Conservation (phyloP, 2,888 invertebrate genomes). For the Volucella bombylans region DNA sequence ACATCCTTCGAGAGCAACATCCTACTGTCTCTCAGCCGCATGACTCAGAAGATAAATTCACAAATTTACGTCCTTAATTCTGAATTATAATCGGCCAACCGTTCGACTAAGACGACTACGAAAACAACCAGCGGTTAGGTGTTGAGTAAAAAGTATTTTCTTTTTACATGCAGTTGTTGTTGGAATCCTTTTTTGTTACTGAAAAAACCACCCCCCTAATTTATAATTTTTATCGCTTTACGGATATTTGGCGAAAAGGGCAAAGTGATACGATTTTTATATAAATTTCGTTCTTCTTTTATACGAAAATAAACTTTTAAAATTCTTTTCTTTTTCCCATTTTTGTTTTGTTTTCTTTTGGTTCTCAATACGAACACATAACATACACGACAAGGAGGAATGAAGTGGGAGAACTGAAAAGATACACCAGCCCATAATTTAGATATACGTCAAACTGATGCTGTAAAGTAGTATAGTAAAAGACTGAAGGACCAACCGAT, state of each 20-base stretch:
- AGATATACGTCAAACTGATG: conserved; percentile 72
- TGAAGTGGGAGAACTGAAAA: conserved; percentile 10
- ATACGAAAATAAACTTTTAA: conserved; percentile 54
- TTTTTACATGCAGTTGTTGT: background rate
- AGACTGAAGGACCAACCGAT: conserved; percentile 56
- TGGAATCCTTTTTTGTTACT: conserved; percentile 46
- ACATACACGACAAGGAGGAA: conserved; percentile 4
- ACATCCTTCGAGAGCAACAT: conserved; percentile 64
- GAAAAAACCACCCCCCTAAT: conserved; percentile 68
- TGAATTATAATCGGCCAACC: conserved; percentile 67
- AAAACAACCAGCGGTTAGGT: conserved; percentile 32
- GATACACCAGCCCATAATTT: conserved; percentile 62
- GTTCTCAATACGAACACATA: conserved; percentile 13
- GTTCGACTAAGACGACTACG: background rate
- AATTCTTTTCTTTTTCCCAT: background rate
- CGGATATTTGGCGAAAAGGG: conserved; percentile 71
- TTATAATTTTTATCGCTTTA: conserved; percentile 72
- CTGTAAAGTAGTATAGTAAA: conserved; percentile 64
- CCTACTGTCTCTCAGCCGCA: conserved; percentile 38
- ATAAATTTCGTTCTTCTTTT: conserved; percentile 43
- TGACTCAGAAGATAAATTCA: conserved; percentile 68
- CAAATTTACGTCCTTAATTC: conserved; percentile 72
- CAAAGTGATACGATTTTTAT: conserved; percentile 48
- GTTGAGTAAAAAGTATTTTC: conserved; percentile 28
- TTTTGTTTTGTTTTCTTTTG: too few species aligned